A percentile compares a stretch with the other conserved stretches of the same genome.
phyloP scores from a whole-genome alignment of 2,888 invertebrate species.

The Pandemis cinnamomeana region DNA sequence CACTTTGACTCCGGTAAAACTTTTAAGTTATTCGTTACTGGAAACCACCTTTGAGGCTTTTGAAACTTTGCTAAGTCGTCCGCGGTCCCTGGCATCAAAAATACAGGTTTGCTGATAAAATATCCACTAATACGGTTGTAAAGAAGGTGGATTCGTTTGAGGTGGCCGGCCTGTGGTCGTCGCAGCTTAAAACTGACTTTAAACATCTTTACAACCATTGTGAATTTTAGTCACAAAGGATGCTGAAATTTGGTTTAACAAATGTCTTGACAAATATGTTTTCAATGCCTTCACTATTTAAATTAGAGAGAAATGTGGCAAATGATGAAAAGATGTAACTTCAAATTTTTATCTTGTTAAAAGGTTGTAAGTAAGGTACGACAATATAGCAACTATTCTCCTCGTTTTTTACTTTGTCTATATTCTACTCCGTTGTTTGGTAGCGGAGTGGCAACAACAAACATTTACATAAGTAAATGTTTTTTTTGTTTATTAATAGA shows the following conservation, averaged over 20 bases:
- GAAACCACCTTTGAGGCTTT: conserved; percentile 44
- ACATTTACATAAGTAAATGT: too few relatives aligned
- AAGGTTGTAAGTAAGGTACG: too few relatives aligned
- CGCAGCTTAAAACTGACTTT: conserved; percentile 20
- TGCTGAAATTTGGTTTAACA: background rate
- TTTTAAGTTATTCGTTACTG: conserved; percentile 61
- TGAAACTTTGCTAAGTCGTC: conserved; percentile 49
- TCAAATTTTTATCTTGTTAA: too few relatives aligned
- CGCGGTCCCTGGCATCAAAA: conserved; percentile 53
- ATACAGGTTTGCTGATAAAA: conserved; percentile 43
- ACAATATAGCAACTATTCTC: too few relatives aligned
- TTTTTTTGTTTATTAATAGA: too few relatives aligned
- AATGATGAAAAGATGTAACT: background rate
- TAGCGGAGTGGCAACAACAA: too few relatives aligned
- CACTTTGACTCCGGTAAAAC: conserved; percentile 44
- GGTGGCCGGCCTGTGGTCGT: conserved; percentile 36
- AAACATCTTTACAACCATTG: conserved; percentile 20
- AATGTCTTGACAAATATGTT: background rate
- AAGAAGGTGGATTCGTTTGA: conserved; percentile 37
- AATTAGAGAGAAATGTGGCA: background rate
- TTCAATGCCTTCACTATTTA: background rate
- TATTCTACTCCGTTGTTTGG: too few relatives aligned
- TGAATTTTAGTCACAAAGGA: background rate
- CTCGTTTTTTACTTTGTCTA: too few relatives aligned
- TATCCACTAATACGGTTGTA: conserved; percentile 37